Conservation (phyloP, 2,113 vertebrate genomes). For the Cyprinodon tularosa region DNA sequence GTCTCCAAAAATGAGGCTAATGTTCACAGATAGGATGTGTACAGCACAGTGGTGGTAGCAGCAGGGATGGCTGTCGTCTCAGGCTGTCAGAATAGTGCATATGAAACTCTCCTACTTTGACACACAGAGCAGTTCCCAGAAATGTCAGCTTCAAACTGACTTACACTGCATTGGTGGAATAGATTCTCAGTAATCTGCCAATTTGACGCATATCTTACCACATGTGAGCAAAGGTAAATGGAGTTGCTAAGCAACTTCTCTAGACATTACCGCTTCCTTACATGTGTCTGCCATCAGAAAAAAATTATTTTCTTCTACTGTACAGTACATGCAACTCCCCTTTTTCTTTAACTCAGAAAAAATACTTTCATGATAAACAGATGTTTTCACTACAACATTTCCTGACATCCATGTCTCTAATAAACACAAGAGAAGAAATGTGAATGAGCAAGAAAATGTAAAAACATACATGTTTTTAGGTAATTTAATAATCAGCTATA, state of each 20-base stretch:
- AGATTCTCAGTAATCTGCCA: slow-evolving; percentile 38
- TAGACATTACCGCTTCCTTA: slow-evolving; percentile 32
- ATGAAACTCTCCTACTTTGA: slow-evolving; percentile 3
- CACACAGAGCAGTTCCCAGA: slow-evolving; percentile 19
- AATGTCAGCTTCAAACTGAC: slow-evolving; percentile 38
- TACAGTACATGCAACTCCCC: neutral
- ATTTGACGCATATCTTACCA: slow-evolving; percentile 44
- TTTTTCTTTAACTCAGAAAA: neutral
- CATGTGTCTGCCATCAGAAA: slow-evolving; percentile 8
- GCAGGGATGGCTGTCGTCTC: slow-evolving; percentile 42
- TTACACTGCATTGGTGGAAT: slow-evolving; percentile 19
- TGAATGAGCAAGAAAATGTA: too few relatives aligned
- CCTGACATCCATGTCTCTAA: too few relatives aligned
- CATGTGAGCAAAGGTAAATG: slow-evolving; percentile 26
- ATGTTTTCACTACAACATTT: too few relatives aligned
- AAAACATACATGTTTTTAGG: neutral
- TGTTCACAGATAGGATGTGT: slow-evolving; percentile 73
- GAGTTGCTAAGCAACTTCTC: slow-evolving; percentile 72
- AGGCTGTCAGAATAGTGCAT: slow-evolving; percentile 26
- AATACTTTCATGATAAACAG: neutral
- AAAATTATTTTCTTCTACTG: neutral
- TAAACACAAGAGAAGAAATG: too few relatives aligned
- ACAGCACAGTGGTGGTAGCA: slow-evolving; percentile 45
- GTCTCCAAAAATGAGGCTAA: slow-evolving; percentile 70
- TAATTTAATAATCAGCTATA: neutral